phyloP scores from a whole-genome alignment of 2,113 vertebrate species.

The Mustelus asterias region DNA sequence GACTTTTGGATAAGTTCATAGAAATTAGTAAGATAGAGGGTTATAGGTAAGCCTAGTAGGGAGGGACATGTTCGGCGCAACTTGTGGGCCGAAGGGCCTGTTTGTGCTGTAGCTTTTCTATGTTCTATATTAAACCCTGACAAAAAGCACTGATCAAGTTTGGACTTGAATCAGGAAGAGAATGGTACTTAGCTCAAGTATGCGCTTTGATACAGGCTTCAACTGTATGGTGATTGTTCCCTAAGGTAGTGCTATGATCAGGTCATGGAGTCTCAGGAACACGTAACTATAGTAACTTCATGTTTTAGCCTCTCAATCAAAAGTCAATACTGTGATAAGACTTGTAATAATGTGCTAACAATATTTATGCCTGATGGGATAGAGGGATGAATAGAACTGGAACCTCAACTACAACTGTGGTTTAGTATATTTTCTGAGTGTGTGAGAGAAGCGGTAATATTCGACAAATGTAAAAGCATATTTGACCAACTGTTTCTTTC shows the following conservation, averaged over 20 bases:
- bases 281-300: neutral
- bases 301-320: neutral
- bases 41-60: no score
- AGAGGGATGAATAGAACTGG: neutral
- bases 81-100: no score
- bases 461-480: neutral
- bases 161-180: neutral
- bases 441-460: neutral
- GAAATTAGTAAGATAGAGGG: no score
- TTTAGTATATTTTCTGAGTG: neutral
- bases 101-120: no score
- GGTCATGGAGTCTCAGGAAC: neutral
- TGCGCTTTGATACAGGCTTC: neutral
- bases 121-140: neutral
- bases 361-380: neutral
- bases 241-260: neutral
- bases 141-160: neutral
- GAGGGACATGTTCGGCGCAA: no score
- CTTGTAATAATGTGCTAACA: neutral
- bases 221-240: neutral
- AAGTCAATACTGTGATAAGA: neutral
- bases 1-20: no score
- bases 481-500: neutral
- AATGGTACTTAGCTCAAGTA: neutral
- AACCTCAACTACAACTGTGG: neutral